Evolutionary conservation across 2,797 vertebrate species (phyloP).

Genomic region (Anolis apletophallus): DNA sequence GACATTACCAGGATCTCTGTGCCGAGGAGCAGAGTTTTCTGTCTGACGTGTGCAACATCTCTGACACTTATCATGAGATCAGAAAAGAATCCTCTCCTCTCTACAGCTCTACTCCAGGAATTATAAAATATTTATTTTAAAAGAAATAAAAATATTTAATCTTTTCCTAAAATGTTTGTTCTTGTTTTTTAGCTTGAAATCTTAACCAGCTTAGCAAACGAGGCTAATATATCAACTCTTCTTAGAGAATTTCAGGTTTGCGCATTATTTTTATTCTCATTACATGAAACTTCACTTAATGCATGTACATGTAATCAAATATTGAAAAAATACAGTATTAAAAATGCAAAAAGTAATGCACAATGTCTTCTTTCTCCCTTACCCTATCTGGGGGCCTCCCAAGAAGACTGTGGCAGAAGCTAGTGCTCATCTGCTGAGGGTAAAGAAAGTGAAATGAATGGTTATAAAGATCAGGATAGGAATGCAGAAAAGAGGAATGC

Average conservation of each 20-base stretch:
- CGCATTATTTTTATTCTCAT: conserved; percentile 36
- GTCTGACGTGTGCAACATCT: not conserved
- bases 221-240: conserved; percentile 95
- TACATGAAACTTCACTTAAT: conserved; percentile 8
- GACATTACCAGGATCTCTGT: not conserved
- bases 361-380: no score
- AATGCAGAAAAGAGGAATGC: no score
- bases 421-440: no score
- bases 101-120: not conserved
- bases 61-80: not conserved
- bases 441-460: no score
- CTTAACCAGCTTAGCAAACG: conserved; percentile 95
- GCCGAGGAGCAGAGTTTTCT: not conserved
- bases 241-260: conserved; percentile 97
- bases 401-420: no score
- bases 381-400: no score
- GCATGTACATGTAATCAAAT: no score
- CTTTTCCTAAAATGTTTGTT: conserved; percentile 23
- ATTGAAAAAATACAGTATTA: no score
- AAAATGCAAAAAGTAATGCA: no score
- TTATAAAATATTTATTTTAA: conserved; percentile 27
- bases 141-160: not conserved
- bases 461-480: no score
- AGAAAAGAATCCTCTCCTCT: not conserved
- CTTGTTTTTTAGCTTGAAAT: conserved; percentile 90